Base-by-base conservation (phyloP, 2,797 vertebrate genomes). In the Lateolabrax maculatus region DNA sequence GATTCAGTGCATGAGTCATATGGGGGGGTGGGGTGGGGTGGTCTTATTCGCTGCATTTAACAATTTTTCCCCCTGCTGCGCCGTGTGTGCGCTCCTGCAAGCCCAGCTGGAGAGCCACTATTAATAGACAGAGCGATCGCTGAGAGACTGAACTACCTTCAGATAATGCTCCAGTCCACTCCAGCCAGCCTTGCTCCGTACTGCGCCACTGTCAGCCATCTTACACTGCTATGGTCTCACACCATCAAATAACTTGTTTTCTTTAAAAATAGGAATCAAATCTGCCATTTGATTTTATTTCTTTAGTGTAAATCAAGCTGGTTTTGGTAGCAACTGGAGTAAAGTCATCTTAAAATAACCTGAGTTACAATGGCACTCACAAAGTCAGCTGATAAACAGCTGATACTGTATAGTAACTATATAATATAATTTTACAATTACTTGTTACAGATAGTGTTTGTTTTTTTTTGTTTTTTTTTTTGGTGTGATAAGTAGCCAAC, bases 101-200 rank as follows among this genome's bases (percentile, higher is more conserved):
- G 64, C 87, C 85, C 83, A 88, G 88, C 83, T 84, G 79, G 82
- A 83, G 69, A 72, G 80, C 18, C 60, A 19, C 91, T 94, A 94
- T 90, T 90, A 86, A 93, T 94, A 93, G 84, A 77, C 29, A 4
- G 31, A 34, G 31, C n/a, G n/a, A n/a, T n/a, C n/a, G n/a, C n/a
- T 3, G 58, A 55, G 63, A 48, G 74, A 43, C 55, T 67, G 70
- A 78, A 71, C 75, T 71, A 52, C 77, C 77, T 80, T 80, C 62
- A 74, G 56, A 71, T 55, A 62, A 81, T 72, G 69, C 75, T 63
- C n/a, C 23, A 2, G n/a, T 61, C 34, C 31, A 3, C 36, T 46
- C 39, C 61, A 37, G 65, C 44, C 52, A 44, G 48, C 62, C 37
- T 53, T 41, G 25, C 25, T 64, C 61, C 62, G 55, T 52, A 31